A percentile compares a stretch with the other conserved stretches of the same genome.
phyloP scores from a whole-genome alignment of 2,113 vertebrate species.

The Apaloderma vittatum region DNA sequence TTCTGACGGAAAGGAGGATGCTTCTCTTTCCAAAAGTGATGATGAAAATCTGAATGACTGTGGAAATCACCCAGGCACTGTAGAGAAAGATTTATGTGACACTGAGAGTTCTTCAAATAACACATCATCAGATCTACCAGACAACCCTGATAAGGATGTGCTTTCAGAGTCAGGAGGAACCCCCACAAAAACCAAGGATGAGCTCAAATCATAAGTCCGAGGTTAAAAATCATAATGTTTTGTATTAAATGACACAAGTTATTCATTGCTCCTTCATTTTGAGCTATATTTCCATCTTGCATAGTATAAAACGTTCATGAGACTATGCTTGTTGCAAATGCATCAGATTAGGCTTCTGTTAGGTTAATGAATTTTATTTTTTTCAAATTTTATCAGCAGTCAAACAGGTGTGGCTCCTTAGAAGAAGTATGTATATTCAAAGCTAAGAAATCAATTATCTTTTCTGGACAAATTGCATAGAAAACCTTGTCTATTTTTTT shows the following conservation, averaged over 20 bases:
- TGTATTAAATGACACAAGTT: conserved; percentile 5
- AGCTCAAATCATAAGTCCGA: conserved; percentile 24
- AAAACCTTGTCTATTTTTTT: conserved; percentile 17
- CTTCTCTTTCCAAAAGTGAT: conserved; percentile 26
- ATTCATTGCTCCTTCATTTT: conserved; percentile 30
- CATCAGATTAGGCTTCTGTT: conserved; percentile 40
- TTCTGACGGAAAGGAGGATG: conserved; percentile 39
- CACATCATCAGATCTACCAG: neutral
- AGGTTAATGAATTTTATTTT: conserved; percentile 13
- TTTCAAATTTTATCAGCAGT: conserved; percentile 52
- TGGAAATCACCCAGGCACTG: conserved; percentile 1
- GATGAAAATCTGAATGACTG: conserved; percentile 45
- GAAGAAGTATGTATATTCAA: conserved; percentile 7
- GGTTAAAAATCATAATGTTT: conserved; percentile 6
- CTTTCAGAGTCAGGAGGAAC: neutral
- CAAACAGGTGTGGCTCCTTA: conserved; percentile 38
- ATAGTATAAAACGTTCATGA: conserved; percentile 4
- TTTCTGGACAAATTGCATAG: conserved; percentile 4
- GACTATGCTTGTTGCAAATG: neutral
- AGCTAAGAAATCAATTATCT: neutral
- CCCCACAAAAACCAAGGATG: conserved; percentile 24
- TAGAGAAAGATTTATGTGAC: conserved; percentile 17
- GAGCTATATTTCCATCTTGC: conserved; percentile 3
- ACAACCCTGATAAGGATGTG: neutral
- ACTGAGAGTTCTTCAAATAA: conserved; percentile 27